Conservation (phyloP, 2,113 vertebrate species). For the Nannobrachium achirus region DNA sequence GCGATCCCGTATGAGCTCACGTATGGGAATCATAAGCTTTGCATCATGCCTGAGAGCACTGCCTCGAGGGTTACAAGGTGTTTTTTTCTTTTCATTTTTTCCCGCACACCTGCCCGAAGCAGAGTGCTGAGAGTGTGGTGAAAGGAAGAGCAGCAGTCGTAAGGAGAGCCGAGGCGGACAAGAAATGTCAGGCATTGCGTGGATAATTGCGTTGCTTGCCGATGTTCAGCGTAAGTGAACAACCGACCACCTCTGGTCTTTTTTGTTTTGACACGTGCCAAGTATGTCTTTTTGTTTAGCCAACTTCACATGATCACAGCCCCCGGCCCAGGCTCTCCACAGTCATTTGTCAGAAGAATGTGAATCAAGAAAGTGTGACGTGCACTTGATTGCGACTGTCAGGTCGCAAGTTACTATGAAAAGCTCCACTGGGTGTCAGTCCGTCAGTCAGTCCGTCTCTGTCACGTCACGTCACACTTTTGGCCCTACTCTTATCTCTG, state of each 20-base stretch:
- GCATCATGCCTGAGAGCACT: constrained; percentile 5
- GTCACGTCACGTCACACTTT: too few species aligned
- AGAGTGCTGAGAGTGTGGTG: constrained; percentile 22
- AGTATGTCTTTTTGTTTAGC: constrained; percentile 18
- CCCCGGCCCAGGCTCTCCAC: constrained; percentile 17
- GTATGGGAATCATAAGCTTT: too few species aligned
- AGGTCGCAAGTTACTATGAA: too few species aligned
- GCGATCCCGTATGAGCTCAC: too few species aligned
- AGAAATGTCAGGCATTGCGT: neutral
- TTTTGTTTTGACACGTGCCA: constrained; percentile 26
- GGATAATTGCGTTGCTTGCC: constrained; percentile 46
- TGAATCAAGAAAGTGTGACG: too few species aligned
- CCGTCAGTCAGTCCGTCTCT: too few species aligned
- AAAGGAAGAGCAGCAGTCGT: constrained; percentile 24
- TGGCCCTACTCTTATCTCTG: too few species aligned
- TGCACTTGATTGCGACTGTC: too few species aligned
- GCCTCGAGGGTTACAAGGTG: constrained; percentile 27
- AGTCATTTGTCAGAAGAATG: constrained; percentile 55
- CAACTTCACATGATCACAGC: constrained; percentile 31
- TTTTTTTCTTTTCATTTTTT: neutral
- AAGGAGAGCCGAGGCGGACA: neutral
- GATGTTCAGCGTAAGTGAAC: constrained; percentile 41
- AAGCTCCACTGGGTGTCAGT: too few species aligned
- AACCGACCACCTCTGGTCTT: constrained; percentile 14
- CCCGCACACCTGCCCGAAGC: neutral